Percentiles rank a stretch among this genome's conserved stretches.
Evolutionary conservation across 2,797 vertebrate species (phyloP).

Genomic region (Lepus townsendii): DNA sequence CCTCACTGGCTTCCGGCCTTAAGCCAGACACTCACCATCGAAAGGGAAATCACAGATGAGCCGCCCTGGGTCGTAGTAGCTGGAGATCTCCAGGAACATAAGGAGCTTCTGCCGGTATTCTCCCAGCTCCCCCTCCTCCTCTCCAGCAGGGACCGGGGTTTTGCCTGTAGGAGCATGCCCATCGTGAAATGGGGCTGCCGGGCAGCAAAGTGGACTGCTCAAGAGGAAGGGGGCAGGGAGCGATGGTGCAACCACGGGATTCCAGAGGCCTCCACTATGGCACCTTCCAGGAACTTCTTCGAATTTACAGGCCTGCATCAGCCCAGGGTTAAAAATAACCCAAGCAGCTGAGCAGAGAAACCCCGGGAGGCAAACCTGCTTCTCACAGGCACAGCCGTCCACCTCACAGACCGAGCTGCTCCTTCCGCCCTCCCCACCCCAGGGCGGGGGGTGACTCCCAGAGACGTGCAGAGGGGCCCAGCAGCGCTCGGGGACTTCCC

Average conservation of each 20-base stretch:
- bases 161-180: slow-evolving; percentile 87
- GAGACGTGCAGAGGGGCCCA: not conserved
- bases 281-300: not conserved
- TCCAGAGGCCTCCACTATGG: not conserved
- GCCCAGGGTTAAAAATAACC: not conserved
- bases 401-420: not conserved
- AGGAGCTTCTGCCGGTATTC: slow-evolving; percentile 95
- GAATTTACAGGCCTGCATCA: not conserved
- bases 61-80: slow-evolving; percentile 94
- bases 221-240: not conserved
- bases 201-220: not conserved
- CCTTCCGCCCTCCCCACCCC: not conserved
- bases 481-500: not conserved
- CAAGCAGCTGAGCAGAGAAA: not conserved
- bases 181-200: not conserved
- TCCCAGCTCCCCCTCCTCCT: slow-evolving; percentile 95
- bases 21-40: slow-evolving; percentile 92
- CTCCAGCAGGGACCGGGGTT: slow-evolving; percentile 93
- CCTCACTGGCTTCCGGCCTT: not conserved
- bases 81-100: slow-evolving; percentile 95
- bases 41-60: slow-evolving; percentile 99
- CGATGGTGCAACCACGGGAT: not conserved
- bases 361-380: not conserved
- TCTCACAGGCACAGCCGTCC: not conserved
- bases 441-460: not conserved